phyloP scores from a whole-genome alignment of 2,888 invertebrate species.

The Thymelicus lineola region DNA sequence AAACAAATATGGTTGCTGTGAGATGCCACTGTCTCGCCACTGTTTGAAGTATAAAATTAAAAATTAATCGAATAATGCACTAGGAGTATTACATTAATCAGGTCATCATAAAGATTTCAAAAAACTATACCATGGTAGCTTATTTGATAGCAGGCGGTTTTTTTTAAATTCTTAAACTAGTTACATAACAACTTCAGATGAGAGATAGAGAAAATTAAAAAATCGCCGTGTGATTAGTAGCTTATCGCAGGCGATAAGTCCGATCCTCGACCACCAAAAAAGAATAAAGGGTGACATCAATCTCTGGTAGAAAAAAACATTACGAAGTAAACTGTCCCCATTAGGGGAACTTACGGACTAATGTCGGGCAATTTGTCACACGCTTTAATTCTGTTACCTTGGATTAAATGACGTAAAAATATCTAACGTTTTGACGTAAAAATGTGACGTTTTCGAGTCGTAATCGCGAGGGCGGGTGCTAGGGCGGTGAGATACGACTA shows the following conservation, averaged over 20 bases:
- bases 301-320: conserved; percentile 50
- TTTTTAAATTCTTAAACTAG: no score
- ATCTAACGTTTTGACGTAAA: conserved; percentile 26
- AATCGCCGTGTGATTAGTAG: neutral
- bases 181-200: no score
- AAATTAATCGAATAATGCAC: no score
- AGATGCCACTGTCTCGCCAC: no score
- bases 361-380: conserved; percentile 51
- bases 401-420: conserved; percentile 47
- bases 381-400: conserved; percentile 52
- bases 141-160: no score
- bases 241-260: neutral
- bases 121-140: no score
- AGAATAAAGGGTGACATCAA: conserved; percentile 52
- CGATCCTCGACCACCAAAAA: conserved; percentile 22
- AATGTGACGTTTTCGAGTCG: conserved; percentile 6
- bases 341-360: conserved; percentile 49
- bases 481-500: no score
- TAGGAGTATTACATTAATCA: no score
- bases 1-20: no score
- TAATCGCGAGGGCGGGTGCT: neutral
- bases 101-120: no score
- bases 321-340: conserved; percentile 52
- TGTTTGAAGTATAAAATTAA: no score
- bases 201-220: no score